Conservation (phyloP, 2,113 vertebrate species). For the Carassius auratus region DNA sequence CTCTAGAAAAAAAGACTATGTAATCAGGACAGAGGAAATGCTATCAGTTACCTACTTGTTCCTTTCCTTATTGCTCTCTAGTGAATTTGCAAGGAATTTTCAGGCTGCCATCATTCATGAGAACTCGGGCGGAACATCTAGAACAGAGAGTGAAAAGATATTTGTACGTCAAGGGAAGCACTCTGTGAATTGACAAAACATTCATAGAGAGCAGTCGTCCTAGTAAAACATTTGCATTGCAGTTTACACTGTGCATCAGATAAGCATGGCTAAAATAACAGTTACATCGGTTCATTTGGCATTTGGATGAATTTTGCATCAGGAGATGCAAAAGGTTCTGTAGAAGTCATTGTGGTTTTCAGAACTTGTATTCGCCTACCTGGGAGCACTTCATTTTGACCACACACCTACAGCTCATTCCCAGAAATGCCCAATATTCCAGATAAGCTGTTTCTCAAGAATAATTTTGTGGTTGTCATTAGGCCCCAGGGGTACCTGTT, state of each 20-base stretch:
- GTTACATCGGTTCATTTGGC: constrained; percentile 23
- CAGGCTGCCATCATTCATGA: constrained; percentile 29
- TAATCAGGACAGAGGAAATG: constrained; percentile 3
- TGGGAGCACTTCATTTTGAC: constrained; percentile 50
- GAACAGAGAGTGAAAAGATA: constrained; percentile 24
- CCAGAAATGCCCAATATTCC: constrained; percentile 40
- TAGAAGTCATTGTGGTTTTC: constrained; percentile 54
- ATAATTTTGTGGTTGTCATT: constrained; percentile 15
- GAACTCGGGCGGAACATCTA: constrained; percentile 29
- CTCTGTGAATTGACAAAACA: constrained; percentile 35
- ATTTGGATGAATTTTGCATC: constrained; percentile 33
- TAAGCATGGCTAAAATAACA: constrained; percentile 8
- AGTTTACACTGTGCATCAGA: not conserved
- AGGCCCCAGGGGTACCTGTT: constrained; percentile 17
- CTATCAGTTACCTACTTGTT: constrained; percentile 24
- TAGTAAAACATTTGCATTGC: constrained; percentile 10
- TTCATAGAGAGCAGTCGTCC: not conserved
- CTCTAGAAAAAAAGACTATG: not conserved
- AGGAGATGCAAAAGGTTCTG: constrained; percentile 44
- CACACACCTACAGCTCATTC: constrained; percentile 50
- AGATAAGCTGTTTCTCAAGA: constrained; percentile 36
- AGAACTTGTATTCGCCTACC: constrained; percentile 34
- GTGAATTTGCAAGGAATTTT: not conserved
- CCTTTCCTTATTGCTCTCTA: constrained; percentile 10
- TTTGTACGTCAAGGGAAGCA: constrained; percentile 19